Conservation (phyloP, 2,113 vertebrate genomes). For the Lophotis ruficrista region DNA sequence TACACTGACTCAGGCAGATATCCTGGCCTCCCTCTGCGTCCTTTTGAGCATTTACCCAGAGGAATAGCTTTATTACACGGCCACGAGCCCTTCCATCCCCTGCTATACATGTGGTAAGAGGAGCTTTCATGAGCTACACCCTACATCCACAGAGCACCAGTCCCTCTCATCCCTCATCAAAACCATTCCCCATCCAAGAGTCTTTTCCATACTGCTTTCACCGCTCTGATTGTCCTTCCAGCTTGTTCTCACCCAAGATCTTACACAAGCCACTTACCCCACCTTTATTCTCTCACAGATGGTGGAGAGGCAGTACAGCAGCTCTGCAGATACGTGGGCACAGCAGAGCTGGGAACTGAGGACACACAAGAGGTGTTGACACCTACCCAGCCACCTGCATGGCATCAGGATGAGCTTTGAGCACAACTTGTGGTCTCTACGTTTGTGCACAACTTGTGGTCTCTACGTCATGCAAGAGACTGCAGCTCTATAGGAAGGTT, state of each 20-base stretch:
- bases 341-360: neutral
- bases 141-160: neutral
- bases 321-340: neutral
- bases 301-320: neutral
- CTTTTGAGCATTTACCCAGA: neutral
- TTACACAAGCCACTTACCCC: neutral
- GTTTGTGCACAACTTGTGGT: neutral
- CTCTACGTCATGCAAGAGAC: neutral
- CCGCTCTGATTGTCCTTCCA: neutral
- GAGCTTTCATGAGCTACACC: neutral
- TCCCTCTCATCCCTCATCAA: neutral
- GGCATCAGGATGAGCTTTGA: neutral
- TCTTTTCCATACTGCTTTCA: neutral
- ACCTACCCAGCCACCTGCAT: neutral
- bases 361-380: neutral
- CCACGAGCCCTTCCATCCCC: neutral
- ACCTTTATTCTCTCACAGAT: neutral
- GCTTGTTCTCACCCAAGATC: neutral
- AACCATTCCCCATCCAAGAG: neutral
- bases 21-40: neutral
- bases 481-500: neutral
- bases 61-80: neutral
- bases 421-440: neutral
- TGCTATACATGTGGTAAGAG: neutral
- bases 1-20: neutral